Percentiles rank a stretch among this genome's conserved stretches.
Evolutionary conservation across 2,888 invertebrate species (phyloP).

Genomic region (Pandemis cinnamomeana): DNA sequence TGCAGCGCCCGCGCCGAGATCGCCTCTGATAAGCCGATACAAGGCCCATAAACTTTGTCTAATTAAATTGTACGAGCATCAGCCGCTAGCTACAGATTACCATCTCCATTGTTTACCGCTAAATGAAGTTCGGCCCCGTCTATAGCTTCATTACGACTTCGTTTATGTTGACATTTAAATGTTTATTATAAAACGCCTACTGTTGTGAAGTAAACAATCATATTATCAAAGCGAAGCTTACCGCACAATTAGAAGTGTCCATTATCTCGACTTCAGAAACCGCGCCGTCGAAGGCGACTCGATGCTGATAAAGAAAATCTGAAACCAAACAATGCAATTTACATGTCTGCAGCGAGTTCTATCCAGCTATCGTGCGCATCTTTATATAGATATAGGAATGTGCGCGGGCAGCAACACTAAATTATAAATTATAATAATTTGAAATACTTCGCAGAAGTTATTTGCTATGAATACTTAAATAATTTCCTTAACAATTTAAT

Average conservation of each 20-base stretch:
- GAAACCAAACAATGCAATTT: slow-evolving; percentile 74
- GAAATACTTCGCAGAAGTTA: slow-evolving; percentile 28
- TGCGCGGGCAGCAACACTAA: slow-evolving; percentile 20
- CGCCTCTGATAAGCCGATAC: slow-evolving; percentile 70
- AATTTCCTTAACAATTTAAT: slow-evolving; percentile 58
- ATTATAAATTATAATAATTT: slow-evolving; percentile 32
- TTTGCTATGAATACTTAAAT: slow-evolving; percentile 30
- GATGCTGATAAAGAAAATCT: slow-evolving; percentile 92
- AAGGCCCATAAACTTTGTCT: slow-evolving; percentile 77
- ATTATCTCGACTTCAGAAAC: slow-evolving; percentile 91
- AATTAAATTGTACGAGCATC: slow-evolving; percentile 80
- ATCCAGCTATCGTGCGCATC: slow-evolving; percentile 21
- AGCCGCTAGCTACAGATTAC: slow-evolving; percentile 69
- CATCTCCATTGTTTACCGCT: slow-evolving; percentile 80
- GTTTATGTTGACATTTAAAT: slow-evolving; percentile 44
- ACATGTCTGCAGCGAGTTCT: not conserved
- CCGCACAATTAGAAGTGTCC: slow-evolving; percentile 92
- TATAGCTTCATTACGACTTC: slow-evolving; percentile 67
- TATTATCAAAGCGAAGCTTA: slow-evolving; percentile 71
- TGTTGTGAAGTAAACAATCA: slow-evolving; percentile 23
- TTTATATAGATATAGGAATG: slow-evolving; percentile 34
- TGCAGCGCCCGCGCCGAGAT: slow-evolving; percentile 58
- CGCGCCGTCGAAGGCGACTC: slow-evolving; percentile 90
- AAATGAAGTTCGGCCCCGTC: slow-evolving; percentile 73
- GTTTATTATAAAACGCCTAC: slow-evolving; percentile 31